phyloP scores from a whole-genome alignment of 2,797 vertebrate genomes.

The Coregonus ussuriensis region DNA sequence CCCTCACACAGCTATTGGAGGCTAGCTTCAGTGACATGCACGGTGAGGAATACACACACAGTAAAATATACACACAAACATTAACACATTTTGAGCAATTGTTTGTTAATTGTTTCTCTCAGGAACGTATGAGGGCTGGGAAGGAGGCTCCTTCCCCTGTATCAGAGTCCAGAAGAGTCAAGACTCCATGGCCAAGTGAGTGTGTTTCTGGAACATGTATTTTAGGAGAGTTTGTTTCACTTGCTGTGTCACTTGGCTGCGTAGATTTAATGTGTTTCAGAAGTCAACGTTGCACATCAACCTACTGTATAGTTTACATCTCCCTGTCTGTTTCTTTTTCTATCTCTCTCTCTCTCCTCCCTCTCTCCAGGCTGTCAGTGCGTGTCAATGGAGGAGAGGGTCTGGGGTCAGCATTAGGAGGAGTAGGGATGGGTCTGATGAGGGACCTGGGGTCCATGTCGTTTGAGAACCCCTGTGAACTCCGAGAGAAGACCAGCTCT shows the following conservation, averaged over 20 bases:
- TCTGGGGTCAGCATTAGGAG: slow-evolving; percentile 55
- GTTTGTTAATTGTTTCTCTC: slow-evolving; percentile 23
- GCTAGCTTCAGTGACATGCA: slow-evolving; percentile 85
- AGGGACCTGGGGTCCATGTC: slow-evolving; percentile 79
- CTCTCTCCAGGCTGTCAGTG: slow-evolving; percentile 76
- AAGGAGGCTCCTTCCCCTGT: slow-evolving; percentile 83
- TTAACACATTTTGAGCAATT: background rate
- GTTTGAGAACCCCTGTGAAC: slow-evolving; percentile 88
- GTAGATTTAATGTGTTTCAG: background rate
- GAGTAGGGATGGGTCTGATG: slow-evolving; percentile 66
- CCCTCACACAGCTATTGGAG: slow-evolving; percentile 80
- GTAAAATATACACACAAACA: background rate
- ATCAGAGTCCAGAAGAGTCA: slow-evolving; percentile 82
- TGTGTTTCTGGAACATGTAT: background rate
- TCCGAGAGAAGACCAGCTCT: slow-evolving; percentile 83
- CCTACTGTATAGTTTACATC: background rate
- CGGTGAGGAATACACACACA: slow-evolving; percentile 61
- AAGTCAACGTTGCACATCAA: too few species aligned
- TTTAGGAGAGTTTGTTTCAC: background rate
- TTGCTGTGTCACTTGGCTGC: background rate
- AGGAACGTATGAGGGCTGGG: slow-evolving; percentile 87
- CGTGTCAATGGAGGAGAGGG: slow-evolving; percentile 74
- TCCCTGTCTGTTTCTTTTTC: background rate
- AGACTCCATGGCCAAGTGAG: slow-evolving; percentile 75
- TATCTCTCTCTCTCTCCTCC: background rate